Evolutionary conservation across 1,140 invertebrate species (phyloP).

Genomic region (Ceratosolen fusciceps): DNA sequence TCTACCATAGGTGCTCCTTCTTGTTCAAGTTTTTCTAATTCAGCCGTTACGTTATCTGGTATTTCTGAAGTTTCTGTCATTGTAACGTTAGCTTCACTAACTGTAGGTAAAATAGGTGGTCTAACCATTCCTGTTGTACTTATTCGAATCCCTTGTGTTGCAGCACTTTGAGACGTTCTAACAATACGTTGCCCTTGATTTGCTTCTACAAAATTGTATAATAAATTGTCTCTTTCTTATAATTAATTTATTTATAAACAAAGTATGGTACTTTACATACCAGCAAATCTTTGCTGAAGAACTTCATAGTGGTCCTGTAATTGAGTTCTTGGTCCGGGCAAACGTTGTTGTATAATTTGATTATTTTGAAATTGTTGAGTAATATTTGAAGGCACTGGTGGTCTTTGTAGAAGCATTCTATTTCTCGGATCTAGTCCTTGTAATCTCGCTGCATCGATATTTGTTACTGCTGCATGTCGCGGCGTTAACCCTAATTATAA

Average conservation of each 20-base stretch:
- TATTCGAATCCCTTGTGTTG: conserved; percentile 64
- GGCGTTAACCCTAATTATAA: conserved; percentile 57
- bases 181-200: conserved; percentile 64
- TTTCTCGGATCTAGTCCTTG: conserved; percentile 71
- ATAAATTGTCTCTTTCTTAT: not conserved
- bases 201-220: conserved; percentile 54
- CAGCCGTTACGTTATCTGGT: conserved; percentile 84
- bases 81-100: conserved; percentile 59
- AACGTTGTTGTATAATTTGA: conserved; percentile 62
- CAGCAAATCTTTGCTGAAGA: conserved; percentile 66
- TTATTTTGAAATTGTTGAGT: conserved; percentile 64
- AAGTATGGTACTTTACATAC: conserved; percentile 49
- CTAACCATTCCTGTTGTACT: conserved; percentile 57
- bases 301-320: conserved; percentile 67
- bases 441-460: conserved; percentile 62
- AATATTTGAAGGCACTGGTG: conserved; percentile 55
- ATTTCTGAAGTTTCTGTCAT: conserved; percentile 74
- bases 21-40: conserved; percentile 85
- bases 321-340: conserved; percentile 59
- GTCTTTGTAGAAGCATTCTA: conserved; percentile 69
- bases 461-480: conserved; percentile 60
- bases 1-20: conserved; percentile 78
- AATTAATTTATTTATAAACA: not conserved
- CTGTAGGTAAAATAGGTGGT: conserved; percentile 59
- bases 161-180: conserved; percentile 58